Evolutionary conservation across 2,888 invertebrate species (phyloP), one percentile per base, ranked within the genome.

Genomic region (Sisyra terminalis): DNA sequence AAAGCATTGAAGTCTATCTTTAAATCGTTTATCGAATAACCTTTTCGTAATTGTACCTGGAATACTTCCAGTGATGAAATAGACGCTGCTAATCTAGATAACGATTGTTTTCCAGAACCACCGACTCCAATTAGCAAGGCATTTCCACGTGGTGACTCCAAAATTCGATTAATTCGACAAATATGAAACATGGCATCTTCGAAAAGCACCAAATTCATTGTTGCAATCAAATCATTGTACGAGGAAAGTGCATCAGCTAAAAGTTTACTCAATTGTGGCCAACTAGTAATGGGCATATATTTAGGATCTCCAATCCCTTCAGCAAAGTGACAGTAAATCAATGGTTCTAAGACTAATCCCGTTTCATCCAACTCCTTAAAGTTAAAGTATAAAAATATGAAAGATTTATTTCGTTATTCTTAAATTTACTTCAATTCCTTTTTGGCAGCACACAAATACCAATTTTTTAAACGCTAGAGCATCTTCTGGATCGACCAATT

Each of bases 131-230:
- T 83, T 11, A 94, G 64, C 17, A 94, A 64, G 0, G 90, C 93
- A 57, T 94, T 92, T 10, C 94, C 93, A 51, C 92, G 70, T 0
- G 93, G 89, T 2, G 84, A 77, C 61, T 94, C 93, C 53, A 94
- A 64, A 50, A 94, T 93, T 44, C 94, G 78, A 60, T 87, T 93
- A 46, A 94, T 93, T 50, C 84, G 74, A 62, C 87, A 87, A 40
- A 94, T 78, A 57, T 94, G 92, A 48, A 78, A 74, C 82, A 94
- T 89, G 10, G 94, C 93, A 58, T 94, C 93, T 56, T 92, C 92
- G 55, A 94, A 94, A 7, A 94, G 72, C 2, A 94, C 93, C 45
- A 94, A 66, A 62, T 92, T 90, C 88, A 94, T 92, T 1, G 84
- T 83, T 2, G 89, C 83, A 7, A 84, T 74, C 47, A 92, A 69